These are phyloP conservation scores for Pterobdella sp. DNA, from an alignment of 2,888 invertebrate species.

Conservation along the genomic window DNA sequence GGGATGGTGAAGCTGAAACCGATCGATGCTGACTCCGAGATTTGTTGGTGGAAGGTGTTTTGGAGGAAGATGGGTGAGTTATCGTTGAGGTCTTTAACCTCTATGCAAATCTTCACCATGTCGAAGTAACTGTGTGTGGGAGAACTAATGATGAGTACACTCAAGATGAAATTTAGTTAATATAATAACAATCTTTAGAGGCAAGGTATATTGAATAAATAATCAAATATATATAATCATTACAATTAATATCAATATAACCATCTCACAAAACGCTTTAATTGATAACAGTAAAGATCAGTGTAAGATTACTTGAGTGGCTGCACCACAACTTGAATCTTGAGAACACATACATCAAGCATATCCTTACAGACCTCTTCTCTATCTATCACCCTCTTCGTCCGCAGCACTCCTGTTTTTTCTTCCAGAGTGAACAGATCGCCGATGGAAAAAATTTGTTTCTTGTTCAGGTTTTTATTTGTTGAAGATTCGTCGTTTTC, in stretches of 20 bases:
- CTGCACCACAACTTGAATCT: conserved; percentile 35
- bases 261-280: neutral
- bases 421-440: conserved; percentile 31
- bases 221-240: too few relatives aligned
- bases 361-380: conserved; percentile 34
- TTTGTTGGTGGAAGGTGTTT: conserved; percentile 26
- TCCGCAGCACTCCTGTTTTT: conserved; percentile 32
- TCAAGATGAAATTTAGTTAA: too few relatives aligned
- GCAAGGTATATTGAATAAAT: too few relatives aligned
- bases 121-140: conserved; percentile 25
- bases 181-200: too few relatives aligned
- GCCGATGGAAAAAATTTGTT: neutral
- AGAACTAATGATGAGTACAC: neutral
- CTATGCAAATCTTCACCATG: conserved; percentile 34
- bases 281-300: neutral
- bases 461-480: neutral
- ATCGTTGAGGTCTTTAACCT: conserved; percentile 36
- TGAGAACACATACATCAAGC: conserved; percentile 30
- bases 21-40: conserved; percentile 33
- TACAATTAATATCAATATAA: too few relatives aligned
- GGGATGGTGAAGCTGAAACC: conserved; percentile 35
- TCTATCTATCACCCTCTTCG: conserved; percentile 34
- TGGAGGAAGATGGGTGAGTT: conserved; percentile 35
- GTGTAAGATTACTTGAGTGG: conserved; percentile 22
- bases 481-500: neutral